phyloP scores from a whole-genome alignment of 2,888 invertebrate species.

The Napeogenes inachia region DNA sequence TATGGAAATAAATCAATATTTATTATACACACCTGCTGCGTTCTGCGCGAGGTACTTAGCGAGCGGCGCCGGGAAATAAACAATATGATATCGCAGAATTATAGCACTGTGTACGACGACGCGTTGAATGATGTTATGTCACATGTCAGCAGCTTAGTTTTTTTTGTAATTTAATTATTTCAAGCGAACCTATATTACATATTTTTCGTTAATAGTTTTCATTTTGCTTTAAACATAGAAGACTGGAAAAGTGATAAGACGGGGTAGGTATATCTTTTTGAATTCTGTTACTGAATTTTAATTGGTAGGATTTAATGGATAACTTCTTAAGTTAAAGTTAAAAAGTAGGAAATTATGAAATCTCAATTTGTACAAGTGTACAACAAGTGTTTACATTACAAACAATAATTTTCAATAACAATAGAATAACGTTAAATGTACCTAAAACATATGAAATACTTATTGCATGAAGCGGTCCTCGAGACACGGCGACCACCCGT shows the following conservation, averaged over 20 bases:
- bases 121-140: constrained; percentile 35
- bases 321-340: too few species aligned
- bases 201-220: not conserved
- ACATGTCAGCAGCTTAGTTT: constrained; percentile 10
- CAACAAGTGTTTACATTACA: too few species aligned
- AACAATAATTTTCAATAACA: too few species aligned
- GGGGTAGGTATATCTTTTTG: too few species aligned
- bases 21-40: constrained; percentile 22
- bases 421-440: too few species aligned
- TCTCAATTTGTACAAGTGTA: too few species aligned
- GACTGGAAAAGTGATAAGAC: too few species aligned
- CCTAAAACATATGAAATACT: too few species aligned
- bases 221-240: too few species aligned
- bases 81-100: constrained; percentile 46
- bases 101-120: constrained; percentile 44
- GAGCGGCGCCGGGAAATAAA: constrained; percentile 31
- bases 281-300: too few species aligned
- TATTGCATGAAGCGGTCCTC: constrained; percentile 24
- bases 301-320: too few species aligned
- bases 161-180: not conserved
- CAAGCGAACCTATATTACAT: not conserved
- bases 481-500: constrained; percentile 53
- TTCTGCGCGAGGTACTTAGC: constrained; percentile 23
- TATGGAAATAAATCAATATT: constrained; percentile 3
- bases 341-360: too few species aligned